phyloP scores from a whole-genome alignment of 1,140 invertebrate species.

The Pseudomyrmex pallidus region DNA sequence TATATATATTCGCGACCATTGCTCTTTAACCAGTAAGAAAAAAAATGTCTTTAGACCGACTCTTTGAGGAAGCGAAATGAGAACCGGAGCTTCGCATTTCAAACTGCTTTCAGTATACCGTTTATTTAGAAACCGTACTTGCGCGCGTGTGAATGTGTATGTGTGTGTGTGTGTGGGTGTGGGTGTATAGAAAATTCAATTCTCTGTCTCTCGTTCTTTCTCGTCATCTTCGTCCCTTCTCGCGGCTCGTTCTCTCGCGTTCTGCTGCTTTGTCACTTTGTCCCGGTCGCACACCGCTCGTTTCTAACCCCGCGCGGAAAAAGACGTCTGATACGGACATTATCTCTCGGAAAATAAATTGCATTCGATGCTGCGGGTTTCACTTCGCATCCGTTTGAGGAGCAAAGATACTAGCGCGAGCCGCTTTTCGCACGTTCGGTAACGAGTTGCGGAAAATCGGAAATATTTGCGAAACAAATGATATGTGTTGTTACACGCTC shows the following conservation, averaged over 20 bases:
- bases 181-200: conserved; percentile 46
- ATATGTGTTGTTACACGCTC: neutral
- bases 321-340: conserved; percentile 60
- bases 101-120: conserved; percentile 43
- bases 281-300: neutral
- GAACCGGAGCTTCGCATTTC: conserved; percentile 38
- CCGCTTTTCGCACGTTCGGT: neutral
- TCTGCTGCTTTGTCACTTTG: conserved; percentile 34
- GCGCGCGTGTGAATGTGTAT: conserved; percentile 1
- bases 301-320: conserved; percentile 24
- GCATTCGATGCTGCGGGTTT: conserved; percentile 59
- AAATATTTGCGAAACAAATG: neutral
- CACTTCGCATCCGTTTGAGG: conserved; percentile 35
- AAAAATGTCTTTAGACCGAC: conserved; percentile 27
- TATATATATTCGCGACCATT: neutral
- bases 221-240: conserved; percentile 30
- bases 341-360: conserved; percentile 61
- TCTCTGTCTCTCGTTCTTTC: conserved; percentile 47
- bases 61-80: conserved; percentile 57
- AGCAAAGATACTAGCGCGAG: neutral
- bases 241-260: conserved; percentile 9
- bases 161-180: no score
- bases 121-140: conserved; percentile 56
- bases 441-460: conserved; percentile 33
- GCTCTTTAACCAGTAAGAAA: conserved; percentile 36